Evolutionary conservation across 2,797 vertebrate genomes (phyloP), one percentile per base, ranked within the genome.

Genomic region (Acanthurus lineatus): DNA sequence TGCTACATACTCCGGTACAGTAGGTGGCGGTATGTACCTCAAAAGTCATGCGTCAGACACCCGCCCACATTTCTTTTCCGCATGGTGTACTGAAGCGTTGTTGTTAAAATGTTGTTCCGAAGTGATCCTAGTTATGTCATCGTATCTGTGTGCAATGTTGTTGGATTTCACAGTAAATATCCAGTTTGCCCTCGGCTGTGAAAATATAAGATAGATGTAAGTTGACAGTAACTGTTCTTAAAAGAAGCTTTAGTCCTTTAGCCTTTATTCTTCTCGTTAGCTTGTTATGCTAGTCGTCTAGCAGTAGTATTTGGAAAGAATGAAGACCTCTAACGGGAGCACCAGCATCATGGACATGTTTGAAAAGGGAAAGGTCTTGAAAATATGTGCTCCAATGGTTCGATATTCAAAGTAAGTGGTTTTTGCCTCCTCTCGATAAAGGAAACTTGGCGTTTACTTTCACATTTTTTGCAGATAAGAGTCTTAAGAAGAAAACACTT

Each of bases 351-450:
- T 96, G 91, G 97, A 97, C 83, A 92, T 99, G 93, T 98, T 99
- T 90, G 92, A 93, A 84, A 95, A 94, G 19, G 97, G 95, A 8
- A 95, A 94, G 45, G 86, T 96, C 48, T 87, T 99, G 25, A 98
- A 96, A 92, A 94, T 99, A 61, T 99, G 97, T 77, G 98, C 98
- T 0, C 98, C 98, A 0, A 99, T 99, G 98, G 98, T 99, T 12
- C 96, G 98, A 58, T 99, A 99, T 90, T 99, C 98, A 68, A 99
- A 99, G 98, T 99, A 95, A 89, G 91, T 71, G 14, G 0, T n/a
- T 4, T 12, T 0, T 7, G 0, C 7, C 11, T 17, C 10, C 4
- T 47, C 48, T 49, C 1, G 51, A 0, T 17, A 1, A 17, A 20
- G 5, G 12, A 42, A n/a, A 7, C 19, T 15, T 0, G 5, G 5